These are phyloP conservation scores for Oryzias sinensis DNA, from an alignment of 2,797 vertebrate genomes.

Conservation along the genomic window DNA sequence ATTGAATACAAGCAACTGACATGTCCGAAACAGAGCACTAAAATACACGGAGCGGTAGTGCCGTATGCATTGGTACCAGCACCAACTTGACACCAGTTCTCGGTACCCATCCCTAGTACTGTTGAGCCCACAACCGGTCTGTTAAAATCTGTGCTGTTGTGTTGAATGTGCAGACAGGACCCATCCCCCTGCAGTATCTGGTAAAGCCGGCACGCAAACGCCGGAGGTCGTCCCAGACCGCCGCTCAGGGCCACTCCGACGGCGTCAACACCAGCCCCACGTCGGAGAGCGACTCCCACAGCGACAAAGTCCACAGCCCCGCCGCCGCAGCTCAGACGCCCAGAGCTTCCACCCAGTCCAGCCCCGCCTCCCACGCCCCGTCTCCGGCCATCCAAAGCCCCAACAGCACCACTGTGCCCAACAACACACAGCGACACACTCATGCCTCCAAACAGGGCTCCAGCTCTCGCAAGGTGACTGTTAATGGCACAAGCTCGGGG, in stretches of 20 bases:
- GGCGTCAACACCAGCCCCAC: constrained; percentile 85
- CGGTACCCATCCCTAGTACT: too few relatives aligned
- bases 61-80: too few relatives aligned
- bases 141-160: not conserved
- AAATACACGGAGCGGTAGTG: too few relatives aligned
- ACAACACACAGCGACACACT: constrained; percentile 77
- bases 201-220: constrained; percentile 90
- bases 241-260: constrained; percentile 78
- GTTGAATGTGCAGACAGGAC: constrained; percentile 82
- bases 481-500: constrained; percentile 81
- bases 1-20: too few relatives aligned
- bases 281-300: constrained; percentile 91
- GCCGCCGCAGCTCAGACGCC: constrained; percentile 79
- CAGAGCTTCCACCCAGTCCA: constrained; percentile 76
- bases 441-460: constrained; percentile 68
- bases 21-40: too few relatives aligned
- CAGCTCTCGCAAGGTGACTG: constrained; percentile 84
- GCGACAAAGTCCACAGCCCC: constrained; percentile 92
- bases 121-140: too few relatives aligned
- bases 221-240: constrained; percentile 60
- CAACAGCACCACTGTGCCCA: constrained; percentile 69
- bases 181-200: constrained; percentile 92
- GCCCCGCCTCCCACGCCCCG: constrained; percentile 61
- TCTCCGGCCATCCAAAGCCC: constrained; percentile 69
- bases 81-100: too few relatives aligned